These are phyloP conservation scores for Enteromius treurensis DNA, from an alignment of 2,797 vertebrate species.

Conservation along the genomic window DNA sequence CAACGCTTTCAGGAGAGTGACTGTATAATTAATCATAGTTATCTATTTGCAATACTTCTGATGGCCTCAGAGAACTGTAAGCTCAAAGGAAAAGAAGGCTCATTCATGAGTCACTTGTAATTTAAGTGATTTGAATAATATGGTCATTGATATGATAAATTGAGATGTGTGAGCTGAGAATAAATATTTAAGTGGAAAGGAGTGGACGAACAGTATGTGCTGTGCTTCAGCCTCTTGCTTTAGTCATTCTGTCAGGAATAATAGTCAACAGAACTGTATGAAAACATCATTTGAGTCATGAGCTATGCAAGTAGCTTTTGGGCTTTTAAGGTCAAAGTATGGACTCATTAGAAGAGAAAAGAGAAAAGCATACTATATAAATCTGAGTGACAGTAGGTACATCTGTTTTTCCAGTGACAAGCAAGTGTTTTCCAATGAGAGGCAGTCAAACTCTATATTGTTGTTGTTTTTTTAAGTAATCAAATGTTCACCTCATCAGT, in stretches of 20 bases:
- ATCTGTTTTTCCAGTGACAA: background rate
- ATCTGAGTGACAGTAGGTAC: background rate
- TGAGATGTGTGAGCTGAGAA: slow-evolving; percentile 18
- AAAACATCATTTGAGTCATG: background rate
- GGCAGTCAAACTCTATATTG: background rate
- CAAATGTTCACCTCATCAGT: background rate
- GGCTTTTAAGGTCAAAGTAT: background rate
- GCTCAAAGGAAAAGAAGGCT: background rate
- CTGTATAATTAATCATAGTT: slow-evolving; percentile 66
- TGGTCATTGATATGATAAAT: background rate
- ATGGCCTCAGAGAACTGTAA: slow-evolving; percentile 45
- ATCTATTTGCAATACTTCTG: slow-evolving; percentile 64
- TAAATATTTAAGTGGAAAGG: slow-evolving; percentile 53
- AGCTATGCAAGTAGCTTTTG: background rate
- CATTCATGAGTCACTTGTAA: slow-evolving; percentile 9
- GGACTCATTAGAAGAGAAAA: background rate
- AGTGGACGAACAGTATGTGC: slow-evolving; percentile 29
- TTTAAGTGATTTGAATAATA: background rate
- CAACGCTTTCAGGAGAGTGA: slow-evolving; percentile 31
- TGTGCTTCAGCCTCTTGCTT: slow-evolving; percentile 51
- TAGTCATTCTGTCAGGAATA: slow-evolving; percentile 5
- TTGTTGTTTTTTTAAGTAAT: background rate
- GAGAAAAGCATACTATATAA: background rate
- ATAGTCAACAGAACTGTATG: background rate
- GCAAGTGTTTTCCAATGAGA: background rate